These are phyloP conservation scores for Rhinoraja longicauda DNA, from an alignment of 2,797 vertebrate species.

Conservation along the genomic window DNA sequence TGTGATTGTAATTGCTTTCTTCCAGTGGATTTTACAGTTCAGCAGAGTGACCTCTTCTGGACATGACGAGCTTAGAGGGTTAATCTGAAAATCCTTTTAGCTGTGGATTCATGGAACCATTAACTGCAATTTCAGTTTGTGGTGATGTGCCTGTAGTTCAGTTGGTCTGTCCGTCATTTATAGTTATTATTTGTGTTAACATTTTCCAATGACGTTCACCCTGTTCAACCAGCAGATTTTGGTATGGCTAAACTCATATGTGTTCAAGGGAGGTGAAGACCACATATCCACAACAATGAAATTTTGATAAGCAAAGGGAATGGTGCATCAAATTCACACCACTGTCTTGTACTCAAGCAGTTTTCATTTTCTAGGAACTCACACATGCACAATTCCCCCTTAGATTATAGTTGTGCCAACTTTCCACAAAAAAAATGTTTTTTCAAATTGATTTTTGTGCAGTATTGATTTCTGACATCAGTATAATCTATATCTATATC, in stretches of 20 bases:
- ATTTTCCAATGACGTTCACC: conserved; percentile 1
- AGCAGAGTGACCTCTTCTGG: conserved; percentile 54
- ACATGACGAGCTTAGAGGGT: conserved; percentile 57
- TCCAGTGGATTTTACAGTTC: conserved; percentile 36
- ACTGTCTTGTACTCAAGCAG: background rate
- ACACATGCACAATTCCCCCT: background rate
- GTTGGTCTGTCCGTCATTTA: conserved; percentile 2
- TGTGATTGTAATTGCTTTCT: conserved; percentile 19
- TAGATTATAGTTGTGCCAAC: background rate
- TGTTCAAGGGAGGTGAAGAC: background rate
- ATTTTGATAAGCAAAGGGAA: background rate
- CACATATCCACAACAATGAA: background rate
- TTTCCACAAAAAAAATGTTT: background rate
- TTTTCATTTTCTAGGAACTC: background rate
- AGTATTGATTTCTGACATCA: background rate
- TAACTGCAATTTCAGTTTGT: conserved; percentile 46
- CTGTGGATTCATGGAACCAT: conserved; percentile 61
- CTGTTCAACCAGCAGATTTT: background rate
- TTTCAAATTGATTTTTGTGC: background rate
- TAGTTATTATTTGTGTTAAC: conserved; percentile 11
- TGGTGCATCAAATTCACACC: background rate
- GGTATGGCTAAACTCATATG: background rate
- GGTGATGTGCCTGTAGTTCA: conserved; percentile 19
- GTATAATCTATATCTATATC: no score
- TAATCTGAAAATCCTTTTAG: conserved; percentile 72